These are phyloP conservation scores for Acanthopleura granulata DNA, from an alignment of 2,888 invertebrate genomes.

Conservation along the genomic window DNA sequence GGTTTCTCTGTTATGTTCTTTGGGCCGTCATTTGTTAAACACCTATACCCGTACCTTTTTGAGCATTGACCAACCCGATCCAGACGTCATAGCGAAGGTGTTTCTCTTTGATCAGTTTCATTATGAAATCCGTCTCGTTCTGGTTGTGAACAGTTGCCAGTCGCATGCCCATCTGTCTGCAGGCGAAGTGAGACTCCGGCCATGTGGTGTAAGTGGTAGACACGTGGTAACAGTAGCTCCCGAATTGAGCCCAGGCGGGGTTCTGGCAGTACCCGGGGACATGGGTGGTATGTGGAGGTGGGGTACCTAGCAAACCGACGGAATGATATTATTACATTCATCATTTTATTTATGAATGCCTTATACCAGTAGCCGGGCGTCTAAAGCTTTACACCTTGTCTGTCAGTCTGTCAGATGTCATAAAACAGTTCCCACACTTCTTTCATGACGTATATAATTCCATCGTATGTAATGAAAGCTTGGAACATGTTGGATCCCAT, in stretches of 20 bases:
- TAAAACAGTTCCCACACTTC: too few species aligned
- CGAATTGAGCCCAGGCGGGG: constrained; percentile 31
- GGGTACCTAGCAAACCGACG: constrained; percentile 24
- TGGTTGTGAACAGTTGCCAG: constrained; percentile 35
- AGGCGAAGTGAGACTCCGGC: constrained; percentile 36
- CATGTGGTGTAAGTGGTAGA: constrained; percentile 25
- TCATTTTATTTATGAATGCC: too few species aligned
- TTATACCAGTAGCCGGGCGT: too few species aligned
- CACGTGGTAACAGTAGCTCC: constrained; percentile 35
- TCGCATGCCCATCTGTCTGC: constrained; percentile 34
- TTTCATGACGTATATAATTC: too few species aligned
- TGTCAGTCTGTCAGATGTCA: too few species aligned
- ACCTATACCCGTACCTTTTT: not conserved
- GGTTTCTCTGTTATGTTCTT: too few species aligned
- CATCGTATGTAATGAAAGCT: too few species aligned
- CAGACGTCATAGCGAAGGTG: not conserved
- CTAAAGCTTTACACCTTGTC: too few species aligned
- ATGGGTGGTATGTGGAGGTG: constrained; percentile 25
- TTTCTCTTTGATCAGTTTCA: constrained; percentile 13
- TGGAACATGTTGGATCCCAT: too few species aligned
- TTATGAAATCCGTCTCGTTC: constrained; percentile 34
- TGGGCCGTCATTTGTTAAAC: not conserved
- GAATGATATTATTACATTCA: too few species aligned
- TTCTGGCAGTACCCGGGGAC: constrained; percentile 36
- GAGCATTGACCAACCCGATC: constrained; percentile 2